These are phyloP conservation scores for Aurelia sp. DNA, from an alignment of 30 jellyfish, hydroid and myxozoan genomes.

Conservation along the genomic window DNA sequence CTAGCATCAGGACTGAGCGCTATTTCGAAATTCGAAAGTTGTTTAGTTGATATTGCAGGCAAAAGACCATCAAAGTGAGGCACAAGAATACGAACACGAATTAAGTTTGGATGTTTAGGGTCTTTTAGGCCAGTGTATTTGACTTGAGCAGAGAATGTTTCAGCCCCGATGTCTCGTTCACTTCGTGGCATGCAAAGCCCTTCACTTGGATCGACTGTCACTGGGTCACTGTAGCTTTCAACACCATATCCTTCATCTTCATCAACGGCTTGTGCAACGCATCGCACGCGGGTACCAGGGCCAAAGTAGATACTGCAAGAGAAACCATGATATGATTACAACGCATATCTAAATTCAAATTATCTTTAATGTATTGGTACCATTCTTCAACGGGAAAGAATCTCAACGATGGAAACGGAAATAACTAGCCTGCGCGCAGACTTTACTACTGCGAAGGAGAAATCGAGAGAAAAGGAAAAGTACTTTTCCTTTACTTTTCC, in stretches of 20 bases:
- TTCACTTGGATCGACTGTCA: conserved; percentile 68
- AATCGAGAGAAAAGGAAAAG: too few relatives aligned
- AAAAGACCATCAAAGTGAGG: conserved; percentile 97
- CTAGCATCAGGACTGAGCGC: conserved; percentile 92
- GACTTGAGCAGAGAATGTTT: conserved; percentile 98
- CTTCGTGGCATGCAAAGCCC: conserved; percentile 94
- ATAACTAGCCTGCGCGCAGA: too few relatives aligned
- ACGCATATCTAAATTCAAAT: too few relatives aligned
- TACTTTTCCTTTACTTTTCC: too few relatives aligned
- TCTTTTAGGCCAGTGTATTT: conserved; percentile 92
- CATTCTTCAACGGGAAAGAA: too few relatives aligned
- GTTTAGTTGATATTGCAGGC: conserved; percentile 93
- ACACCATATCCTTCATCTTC: conserved; percentile 82
- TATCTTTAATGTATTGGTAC: too few relatives aligned
- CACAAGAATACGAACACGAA: conserved; percentile 80
- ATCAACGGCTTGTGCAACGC: conserved; percentile 94
- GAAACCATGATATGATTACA: background rate
- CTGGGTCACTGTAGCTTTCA: conserved; percentile 85
- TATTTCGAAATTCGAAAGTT: conserved; percentile 76
- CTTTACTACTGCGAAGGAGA: too few relatives aligned
- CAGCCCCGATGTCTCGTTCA: conserved; percentile 88
- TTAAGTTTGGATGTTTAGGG: conserved; percentile 81
- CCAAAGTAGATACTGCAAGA: conserved; percentile 81
- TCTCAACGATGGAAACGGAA: too few relatives aligned
- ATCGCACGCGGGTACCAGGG: conserved; percentile 91